These are phyloP conservation scores for Rotaria macrura DNA, from an alignment of 2,888 invertebrate genomes.

Conservation along the genomic window DNA sequence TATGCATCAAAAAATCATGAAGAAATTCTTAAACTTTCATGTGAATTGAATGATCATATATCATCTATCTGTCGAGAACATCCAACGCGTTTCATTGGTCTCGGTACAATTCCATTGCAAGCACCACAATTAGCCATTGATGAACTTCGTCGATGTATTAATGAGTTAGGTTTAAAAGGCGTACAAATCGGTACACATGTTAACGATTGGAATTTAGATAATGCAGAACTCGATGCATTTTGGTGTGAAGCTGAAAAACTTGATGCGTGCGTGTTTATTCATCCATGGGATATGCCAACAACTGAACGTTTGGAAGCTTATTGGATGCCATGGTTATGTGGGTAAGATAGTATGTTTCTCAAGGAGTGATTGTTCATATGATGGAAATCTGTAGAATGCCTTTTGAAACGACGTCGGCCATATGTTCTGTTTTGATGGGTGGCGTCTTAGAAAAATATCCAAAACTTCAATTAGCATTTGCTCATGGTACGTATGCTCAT, in stretches of 20 bases:
- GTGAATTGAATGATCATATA: slow-evolving; percentile 54
- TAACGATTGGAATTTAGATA: slow-evolving; percentile 55
- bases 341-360: slow-evolving; percentile 40
- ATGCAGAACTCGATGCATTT: slow-evolving; percentile 51
- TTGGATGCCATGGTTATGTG: slow-evolving; percentile 57
- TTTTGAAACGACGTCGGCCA: slow-evolving; percentile 54
- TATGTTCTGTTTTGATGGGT: slow-evolving; percentile 54
- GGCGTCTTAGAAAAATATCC: slow-evolving; percentile 54
- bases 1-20: slow-evolving; percentile 55
- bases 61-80: slow-evolving; percentile 49
- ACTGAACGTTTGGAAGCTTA: slow-evolving; percentile 53
- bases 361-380: no score
- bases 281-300: slow-evolving; percentile 57
- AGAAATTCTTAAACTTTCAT: slow-evolving; percentile 52
- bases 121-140: slow-evolving; percentile 52
- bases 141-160: slow-evolving; percentile 52
- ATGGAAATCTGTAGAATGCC: slow-evolving; percentile 52
- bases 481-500: slow-evolving; percentile 51
- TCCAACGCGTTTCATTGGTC: slow-evolving; percentile 52
- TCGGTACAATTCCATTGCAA: slow-evolving; percentile 56
- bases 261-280: slow-evolving; percentile 53
- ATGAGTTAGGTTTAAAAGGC: slow-evolving; percentile 50
- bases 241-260: slow-evolving; percentile 54
- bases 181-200: slow-evolving; percentile 56
- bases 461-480: slow-evolving; percentile 53